phyloP scores from a whole-genome alignment of 2,797 vertebrate species.

The Macroramphosus scolopax region DNA sequence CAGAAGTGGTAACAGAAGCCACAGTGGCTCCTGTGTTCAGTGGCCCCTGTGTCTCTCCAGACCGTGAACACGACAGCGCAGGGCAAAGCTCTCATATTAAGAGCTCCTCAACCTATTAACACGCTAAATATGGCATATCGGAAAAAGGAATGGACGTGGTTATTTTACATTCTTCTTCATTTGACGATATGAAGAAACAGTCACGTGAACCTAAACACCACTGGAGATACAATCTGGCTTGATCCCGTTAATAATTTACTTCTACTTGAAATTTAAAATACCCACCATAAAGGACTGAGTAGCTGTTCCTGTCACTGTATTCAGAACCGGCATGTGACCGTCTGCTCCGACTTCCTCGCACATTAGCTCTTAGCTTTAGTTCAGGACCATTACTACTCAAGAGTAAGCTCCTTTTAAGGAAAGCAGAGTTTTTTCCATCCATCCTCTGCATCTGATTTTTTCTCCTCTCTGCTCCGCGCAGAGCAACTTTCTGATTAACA shows the following conservation, averaged over 20 bases:
- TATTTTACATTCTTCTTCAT: too few species aligned
- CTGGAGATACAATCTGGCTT: neutral
- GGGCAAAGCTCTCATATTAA: conserved; percentile 31
- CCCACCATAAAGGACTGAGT: neutral
- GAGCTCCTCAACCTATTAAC: conserved; percentile 9
- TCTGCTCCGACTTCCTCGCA: neutral
- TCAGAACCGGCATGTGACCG: too few species aligned
- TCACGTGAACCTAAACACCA: too few species aligned
- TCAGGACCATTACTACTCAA: conserved; percentile 16
- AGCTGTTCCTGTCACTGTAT: conserved; percentile 3
- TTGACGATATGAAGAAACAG: too few species aligned
- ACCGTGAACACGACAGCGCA: too few species aligned
- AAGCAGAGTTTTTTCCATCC: conserved; percentile 22
- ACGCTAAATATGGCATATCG: too few species aligned
- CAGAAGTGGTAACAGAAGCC: conserved; percentile 67
- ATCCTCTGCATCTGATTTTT: conserved; percentile 27
- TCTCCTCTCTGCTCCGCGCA: conserved; percentile 15
- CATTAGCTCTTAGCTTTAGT: conserved; percentile 11
- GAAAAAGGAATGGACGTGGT: neutral
- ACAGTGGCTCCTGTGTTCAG: conserved; percentile 53
- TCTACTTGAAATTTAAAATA: neutral
- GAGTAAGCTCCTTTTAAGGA: conserved; percentile 23
- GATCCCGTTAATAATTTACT: conserved; percentile 1
- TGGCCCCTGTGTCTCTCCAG: conserved; percentile 50
- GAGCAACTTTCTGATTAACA: conserved; percentile 16